Evolutionary conservation across 2,797 vertebrate genomes (phyloP), one percentile per base, ranked within the genome.

Genomic region (Anguilla megastoma): DNA sequence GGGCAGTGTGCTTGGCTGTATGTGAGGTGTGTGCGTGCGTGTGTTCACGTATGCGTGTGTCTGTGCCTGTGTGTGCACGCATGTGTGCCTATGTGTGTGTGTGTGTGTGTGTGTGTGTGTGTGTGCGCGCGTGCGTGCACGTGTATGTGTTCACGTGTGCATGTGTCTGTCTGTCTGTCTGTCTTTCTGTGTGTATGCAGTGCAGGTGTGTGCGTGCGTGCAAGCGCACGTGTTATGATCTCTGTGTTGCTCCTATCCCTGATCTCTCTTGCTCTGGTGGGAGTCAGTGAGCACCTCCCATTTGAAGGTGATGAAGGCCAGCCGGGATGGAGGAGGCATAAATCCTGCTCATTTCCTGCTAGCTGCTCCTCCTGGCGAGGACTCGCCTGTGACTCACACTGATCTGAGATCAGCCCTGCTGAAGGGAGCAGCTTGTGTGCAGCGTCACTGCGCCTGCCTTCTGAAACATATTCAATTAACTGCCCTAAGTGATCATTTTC

Each of bases 101-200:
- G 27, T 30, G 87, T 85, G 87, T 85, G 86, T 90, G 89, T 85
- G 90, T 86, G 90, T 12, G 48, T 87, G 69, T 87, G 63, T 88
- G 56, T 87, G 84, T 86, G 66, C 54, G 74, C 14, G 56, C 86
- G 86, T 83, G 58, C 58, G 60, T 76, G 66, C 66, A 24, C 50
- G 69, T 88, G 14, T 82, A n/a, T 21, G 36, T 18, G 41, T 50
- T 85, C 33, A 50, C 60, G 12, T n/a, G 80, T 86, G 80, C 85
- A 74, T 87, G 87, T 85, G 52, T 69, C 69, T 27, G 80, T 88
- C 12, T 58, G 76, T 33, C 54, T 71, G 87, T 86, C 21, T 74
- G 86, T 48, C 21, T 86, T 0, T 69, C 10, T 54, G n/a, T 36
- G 58, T 84, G 60, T 60, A 60, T 71, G 66, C 63, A 18, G 41